phyloP scores from a whole-genome alignment of 2,113 vertebrate genomes.

The Sialia sialis region DNA sequence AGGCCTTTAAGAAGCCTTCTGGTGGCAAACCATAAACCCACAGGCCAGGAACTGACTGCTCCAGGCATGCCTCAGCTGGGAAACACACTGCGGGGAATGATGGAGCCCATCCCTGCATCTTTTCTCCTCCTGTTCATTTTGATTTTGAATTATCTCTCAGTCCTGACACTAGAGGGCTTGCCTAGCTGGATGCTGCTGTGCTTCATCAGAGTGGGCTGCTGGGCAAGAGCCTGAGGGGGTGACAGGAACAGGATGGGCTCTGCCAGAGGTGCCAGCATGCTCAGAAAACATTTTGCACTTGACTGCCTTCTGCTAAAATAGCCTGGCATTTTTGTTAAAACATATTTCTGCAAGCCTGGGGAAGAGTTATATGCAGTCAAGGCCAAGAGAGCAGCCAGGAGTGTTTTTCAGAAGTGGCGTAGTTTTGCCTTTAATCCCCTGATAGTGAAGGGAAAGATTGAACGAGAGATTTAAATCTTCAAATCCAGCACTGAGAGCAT shows the following conservation, averaged over 20 bases:
- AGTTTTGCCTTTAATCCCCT: background rate
- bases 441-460: accelerated
- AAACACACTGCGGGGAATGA: accelerated
- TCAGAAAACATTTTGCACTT: background rate
- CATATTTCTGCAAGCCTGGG: background rate
- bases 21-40: background rate
- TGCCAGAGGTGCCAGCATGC: background rate
- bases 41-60: background rate
- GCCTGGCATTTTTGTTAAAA: background rate
- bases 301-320: background rate
- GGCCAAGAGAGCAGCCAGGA: background rate
- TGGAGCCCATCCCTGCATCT: background rate
- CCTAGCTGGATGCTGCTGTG: background rate
- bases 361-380: background rate
- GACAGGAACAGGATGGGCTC: background rate
- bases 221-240: background rate
- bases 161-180: background rate
- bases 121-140: background rate
- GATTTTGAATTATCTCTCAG: background rate
- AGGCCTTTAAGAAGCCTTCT: background rate
- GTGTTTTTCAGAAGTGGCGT: background rate
- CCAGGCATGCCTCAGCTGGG: background rate
- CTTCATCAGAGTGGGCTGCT: background rate
- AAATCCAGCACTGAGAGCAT: background rate
- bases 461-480: background rate